Evolutionary conservation across 2,888 invertebrate species (phyloP), one percentile per base, ranked within the genome.

Genomic region (Xylota segnis): DNA sequence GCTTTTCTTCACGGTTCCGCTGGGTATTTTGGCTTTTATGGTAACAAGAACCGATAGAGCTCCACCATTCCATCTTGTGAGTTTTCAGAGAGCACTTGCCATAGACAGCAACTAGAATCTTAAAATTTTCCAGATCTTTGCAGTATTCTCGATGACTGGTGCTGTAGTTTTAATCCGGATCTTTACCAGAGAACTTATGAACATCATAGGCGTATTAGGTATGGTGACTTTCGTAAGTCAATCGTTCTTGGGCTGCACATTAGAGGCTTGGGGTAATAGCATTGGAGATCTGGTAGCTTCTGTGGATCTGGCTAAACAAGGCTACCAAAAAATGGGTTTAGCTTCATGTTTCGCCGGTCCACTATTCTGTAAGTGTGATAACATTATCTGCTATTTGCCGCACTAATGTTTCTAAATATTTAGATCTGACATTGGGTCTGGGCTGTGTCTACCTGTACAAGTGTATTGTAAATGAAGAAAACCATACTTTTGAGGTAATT

Each of bases 331-430:
- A 77, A 95, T 95, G 94, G 95, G 94, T 0, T 94, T 94, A 88
- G 94, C 95, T 0, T 95, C 95, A 0, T 95, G 95, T 79, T 94
- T 94, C 89, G 95, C 95, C 16, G 95, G 95, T 5, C 95, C 95
- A 1, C 91, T 95, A 75, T 94, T 95, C 89, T 95, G 94, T 94
- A 92, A 88, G 81, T 34, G 6, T 4, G 12, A 10, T 0, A 18
- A n/a, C n/a, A n/a, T n/a, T 14, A 16, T 3, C 23, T 23, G 12
- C 10, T 4, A 23, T 23, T 16, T n/a, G n/a, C n/a, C n/a, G n/a
- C n/a, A n/a, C n/a, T n/a, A n/a, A n/a, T 16, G 2, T 0, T 0
- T 12, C 1, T 1, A 14, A 4, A 5, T 45, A 5, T 74, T 1
- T 27, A 89, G 89, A 88, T 43, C 59, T 87, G 0, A 63, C 88